A percentile compares a stretch with the other conserved stretches of the same genome.
phyloP scores from a whole-genome alignment of 1,140 invertebrate genomes.

The Bombus turneri region DNA sequence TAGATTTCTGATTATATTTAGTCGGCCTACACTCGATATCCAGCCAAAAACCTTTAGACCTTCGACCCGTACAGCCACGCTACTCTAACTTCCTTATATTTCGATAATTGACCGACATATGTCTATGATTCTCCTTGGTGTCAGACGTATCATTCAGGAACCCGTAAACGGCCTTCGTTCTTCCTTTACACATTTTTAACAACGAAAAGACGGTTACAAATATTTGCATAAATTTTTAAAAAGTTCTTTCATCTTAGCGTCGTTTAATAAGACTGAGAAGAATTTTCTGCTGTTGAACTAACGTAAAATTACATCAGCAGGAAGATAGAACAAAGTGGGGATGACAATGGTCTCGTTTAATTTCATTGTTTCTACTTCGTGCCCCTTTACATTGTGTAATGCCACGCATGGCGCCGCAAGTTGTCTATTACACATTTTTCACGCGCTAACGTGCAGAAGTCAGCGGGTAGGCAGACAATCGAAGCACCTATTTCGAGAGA shows the following conservation, averaged over 20 bases:
- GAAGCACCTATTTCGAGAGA: slow-evolving; percentile 68
- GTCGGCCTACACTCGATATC: slow-evolving; percentile 80
- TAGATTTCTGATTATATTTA: slow-evolving; percentile 81
- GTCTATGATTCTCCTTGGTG: too few species aligned
- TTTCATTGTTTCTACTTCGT: background rate
- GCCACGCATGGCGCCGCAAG: slow-evolving; percentile 13
- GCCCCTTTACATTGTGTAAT: slow-evolving; percentile 1
- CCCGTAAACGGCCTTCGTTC: too few species aligned
- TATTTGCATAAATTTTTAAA: background rate
- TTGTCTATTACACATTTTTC: slow-evolving; percentile 31
- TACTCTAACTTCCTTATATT: slow-evolving; percentile 36
- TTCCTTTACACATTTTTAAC: too few species aligned
- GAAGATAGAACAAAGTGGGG: background rate
- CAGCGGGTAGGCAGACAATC: slow-evolving; percentile 33
- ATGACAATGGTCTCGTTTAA: background rate
- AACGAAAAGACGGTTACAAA: fast-evolving
- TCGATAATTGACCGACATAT: background rate
- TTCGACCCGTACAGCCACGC: slow-evolving; percentile 61
- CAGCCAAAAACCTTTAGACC: slow-evolving; percentile 78
- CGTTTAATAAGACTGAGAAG: background rate
- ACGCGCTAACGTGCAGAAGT: slow-evolving; percentile 32
- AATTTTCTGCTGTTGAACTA: background rate
- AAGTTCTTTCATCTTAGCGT: background rate
- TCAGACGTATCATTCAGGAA: background rate
- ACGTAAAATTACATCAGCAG: too few species aligned